Base-by-base conservation (phyloP, 2,888 invertebrate genomes). In the Meghimatium bilineatum region DNA sequence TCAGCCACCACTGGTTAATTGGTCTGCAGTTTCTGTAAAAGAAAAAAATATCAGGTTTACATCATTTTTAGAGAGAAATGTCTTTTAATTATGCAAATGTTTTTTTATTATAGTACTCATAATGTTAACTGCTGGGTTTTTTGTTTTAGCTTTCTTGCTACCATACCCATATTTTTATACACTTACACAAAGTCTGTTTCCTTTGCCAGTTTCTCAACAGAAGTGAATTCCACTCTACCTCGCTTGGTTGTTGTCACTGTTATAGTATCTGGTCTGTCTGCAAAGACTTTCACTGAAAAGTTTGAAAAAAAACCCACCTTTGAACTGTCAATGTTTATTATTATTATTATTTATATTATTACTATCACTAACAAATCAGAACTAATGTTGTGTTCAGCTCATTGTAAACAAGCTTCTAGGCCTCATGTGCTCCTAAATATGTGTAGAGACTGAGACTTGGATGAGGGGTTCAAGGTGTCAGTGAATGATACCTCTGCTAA, bases 151-250 rank as follows among this genome's bases (percentile, higher is more conserved):
- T n/a, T n/a, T n/a, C 26, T 8, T 63, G n/a, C 29, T 63, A n/a
- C 8, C n/a, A 29, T 63, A 5, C 1, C 1, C 2, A 17, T n/a
- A 63, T 63, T 63, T 17, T 44, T 44, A 44, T 44, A 17, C 34
- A 78, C 83, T 83, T 36, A 83, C 83, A 71, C 63, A 72, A 83
- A 83, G 66, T 83, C 83, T 60, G 83, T 83, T 32, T 78, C 66
- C 17, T 14, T 44, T 12, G 72, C 72, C 60, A 83, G 79, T 3
- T 72, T 44, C 6, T 78, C 72, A 3, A 79, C 36, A 20, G 67
- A 34, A 29, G 29, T 38, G 38, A 52, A 77, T 10, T 63, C 71
- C 32, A 56, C 69, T 36, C 44, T 52, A 8, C 77, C 83, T 38
- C 56, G 60, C 12, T 26, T 56, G 12, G 44, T 23, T 1, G 72